Evolutionary conservation across 2,888 invertebrate species (phyloP), one percentile per base, ranked within the genome.

Genomic region (Drosophila vallismaia): DNA sequence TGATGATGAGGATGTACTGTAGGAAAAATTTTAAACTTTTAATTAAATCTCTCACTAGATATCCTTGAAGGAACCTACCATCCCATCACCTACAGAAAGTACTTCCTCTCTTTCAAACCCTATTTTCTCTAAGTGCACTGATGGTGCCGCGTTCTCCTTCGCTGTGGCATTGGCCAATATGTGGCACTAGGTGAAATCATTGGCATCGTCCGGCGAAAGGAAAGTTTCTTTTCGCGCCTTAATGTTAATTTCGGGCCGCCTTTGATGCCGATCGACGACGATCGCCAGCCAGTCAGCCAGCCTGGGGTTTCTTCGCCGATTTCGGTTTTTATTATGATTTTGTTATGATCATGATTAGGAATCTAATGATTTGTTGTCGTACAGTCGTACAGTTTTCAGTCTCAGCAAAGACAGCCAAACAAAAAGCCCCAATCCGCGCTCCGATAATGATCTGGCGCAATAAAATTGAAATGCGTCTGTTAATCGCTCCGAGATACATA

Each of bases 401-500:
- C 64, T 50, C 50, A 46, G 40, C 42, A 46, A 29, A 31, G 58
- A 60, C 57, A 49, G 48, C 38, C 51, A 38, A 36, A 60, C 67
- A 67, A 66, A 67, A 80, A 74, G 70, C 71, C 70, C 46, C 63
- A 53, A 76, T 72, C 69, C 63, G 63, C 63, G 74, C 70, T 53
- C 45, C 69, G 87, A 82, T 82, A 82, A 84, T 86, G 79, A 82
- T 82, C 82, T 78, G 68, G 82, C 68, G 87, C 80, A 85, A 85
- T 85, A 88, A 85, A 85, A 88, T 83, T 78, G 78, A 83, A 83
- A 86, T 85, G 84, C 88, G 86, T 63, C 74, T 80, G 76, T 85
- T 85, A 85, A 85, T 85, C 84, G 88, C 74, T 84, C 73, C 71
- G 66, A 86, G 88, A 85, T 85, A 85, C 84, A 85, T 85, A 88